phyloP scores from a whole-genome alignment of 2,113 vertebrate species.

The Chlorodrepanis virens region DNA sequence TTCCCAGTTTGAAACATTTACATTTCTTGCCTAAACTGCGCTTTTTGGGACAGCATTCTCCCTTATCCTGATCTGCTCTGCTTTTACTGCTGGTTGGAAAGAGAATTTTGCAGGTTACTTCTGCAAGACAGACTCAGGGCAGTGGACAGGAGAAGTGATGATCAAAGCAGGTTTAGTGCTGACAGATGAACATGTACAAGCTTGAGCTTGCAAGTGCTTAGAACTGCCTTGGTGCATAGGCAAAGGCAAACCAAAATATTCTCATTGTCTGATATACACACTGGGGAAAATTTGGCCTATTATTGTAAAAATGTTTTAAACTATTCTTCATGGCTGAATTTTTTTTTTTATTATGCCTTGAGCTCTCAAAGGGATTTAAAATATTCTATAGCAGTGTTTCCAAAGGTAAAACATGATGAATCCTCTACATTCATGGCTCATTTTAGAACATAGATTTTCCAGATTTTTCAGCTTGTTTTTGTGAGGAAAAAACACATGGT shows the following conservation, averaged over 20 bases:
- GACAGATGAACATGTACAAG: not conserved
- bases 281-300: not conserved
- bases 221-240: not conserved
- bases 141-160: not conserved
- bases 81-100: not conserved
- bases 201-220: not conserved
- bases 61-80: not conserved
- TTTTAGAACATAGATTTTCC: not conserved
- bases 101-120: not conserved
- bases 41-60: not conserved
- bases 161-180: not conserved
- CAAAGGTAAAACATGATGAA: not conserved
- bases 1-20: not conserved
- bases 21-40: not conserved
- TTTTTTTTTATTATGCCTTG: not conserved
- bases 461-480: not conserved
- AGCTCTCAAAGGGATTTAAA: not conserved
- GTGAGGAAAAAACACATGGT: not conserved
- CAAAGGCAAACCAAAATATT: not conserved
- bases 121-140: not conserved
- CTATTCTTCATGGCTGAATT: not conserved
- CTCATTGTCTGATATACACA: not conserved
- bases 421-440: not conserved
- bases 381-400: not conserved
- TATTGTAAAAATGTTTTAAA: not conserved